Percentiles rank a stretch among this genome's conserved stretches.
These are phyloP conservation scores for Chrysodeixis includens DNA, from an alignment of 2,888 invertebrate species.

Conservation along the genomic window DNA sequence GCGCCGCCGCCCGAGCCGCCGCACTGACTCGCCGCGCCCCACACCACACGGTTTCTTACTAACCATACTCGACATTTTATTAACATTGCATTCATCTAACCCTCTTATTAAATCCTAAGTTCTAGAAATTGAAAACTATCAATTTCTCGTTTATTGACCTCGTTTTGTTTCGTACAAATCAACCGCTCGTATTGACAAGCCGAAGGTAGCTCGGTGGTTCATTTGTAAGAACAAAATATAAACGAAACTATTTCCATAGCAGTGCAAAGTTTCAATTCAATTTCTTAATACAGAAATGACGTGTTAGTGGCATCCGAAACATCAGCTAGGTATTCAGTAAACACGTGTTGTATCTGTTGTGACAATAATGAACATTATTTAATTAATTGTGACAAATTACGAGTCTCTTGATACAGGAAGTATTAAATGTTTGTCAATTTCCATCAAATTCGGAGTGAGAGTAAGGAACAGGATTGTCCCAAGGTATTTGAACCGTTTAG, in stretches of 20 bases:
- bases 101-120: constrained; percentile 37
- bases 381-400: constrained; percentile 56
- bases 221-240: constrained; percentile 38
- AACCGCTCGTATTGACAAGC: constrained; percentile 16
- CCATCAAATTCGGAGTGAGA: constrained; percentile 63
- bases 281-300: constrained; percentile 37
- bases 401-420: constrained; percentile 57
- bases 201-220: constrained; percentile 25
- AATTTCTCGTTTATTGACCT: constrained; percentile 36
- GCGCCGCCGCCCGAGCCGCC: constrained; percentile 56
- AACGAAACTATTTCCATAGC: constrained; percentile 24
- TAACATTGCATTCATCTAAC: constrained; percentile 44
- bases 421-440: constrained; percentile 70
- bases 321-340: constrained; percentile 39
- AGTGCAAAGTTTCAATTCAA: constrained; percentile 37
- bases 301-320: constrained; percentile 55
- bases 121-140: constrained; percentile 38
- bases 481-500: constrained; percentile 51
- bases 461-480: constrained; percentile 56
- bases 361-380: constrained; percentile 71
- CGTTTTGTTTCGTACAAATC: constrained; percentile 36
- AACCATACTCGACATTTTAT: constrained; percentile 37
- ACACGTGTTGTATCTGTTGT: constrained; percentile 65
- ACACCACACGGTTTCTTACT: constrained; percentile 39
- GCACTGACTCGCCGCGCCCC: constrained; percentile 52